These are phyloP conservation scores for Morone chrysops DNA, from an alignment of 2,113 vertebrate genomes.

Conservation along the genomic window DNA sequence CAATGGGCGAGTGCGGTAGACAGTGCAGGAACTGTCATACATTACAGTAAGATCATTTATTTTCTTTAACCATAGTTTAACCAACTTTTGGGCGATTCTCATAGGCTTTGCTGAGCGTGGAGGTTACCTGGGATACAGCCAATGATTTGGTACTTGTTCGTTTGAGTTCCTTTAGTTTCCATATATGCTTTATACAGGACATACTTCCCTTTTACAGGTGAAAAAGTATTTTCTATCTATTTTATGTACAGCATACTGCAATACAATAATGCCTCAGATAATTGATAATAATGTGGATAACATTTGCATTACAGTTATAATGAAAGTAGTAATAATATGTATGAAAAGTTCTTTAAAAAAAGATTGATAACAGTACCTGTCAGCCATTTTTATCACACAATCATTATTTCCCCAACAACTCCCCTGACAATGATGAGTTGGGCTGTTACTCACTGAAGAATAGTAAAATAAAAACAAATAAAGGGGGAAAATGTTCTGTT, in stretches of 20 bases:
- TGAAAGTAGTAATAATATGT: conserved; percentile 81
- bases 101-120: background rate
- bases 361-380: conserved; percentile 84
- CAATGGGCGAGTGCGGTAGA: background rate
- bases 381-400: conserved; percentile 76
- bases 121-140: conserved; percentile 39
- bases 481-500: conserved; percentile 9
- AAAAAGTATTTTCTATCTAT: conserved; percentile 78
- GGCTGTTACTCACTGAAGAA: conserved; percentile 44
- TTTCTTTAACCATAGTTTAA: background rate
- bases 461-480: conserved; percentile 51
- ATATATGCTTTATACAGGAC: conserved; percentile 75
- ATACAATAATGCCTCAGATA: conserved; percentile 79
- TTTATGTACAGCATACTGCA: conserved; percentile 83
- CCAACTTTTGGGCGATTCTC: background rate
- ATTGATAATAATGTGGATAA: conserved; percentile 79
- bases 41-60: background rate
- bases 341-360: conserved; percentile 79
- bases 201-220: conserved; percentile 81
- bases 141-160: conserved; percentile 63
- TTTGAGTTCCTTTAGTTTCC: conserved; percentile 72
- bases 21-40: background rate
- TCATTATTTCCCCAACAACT: conserved; percentile 57
- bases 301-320: conserved; percentile 81
- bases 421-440: conserved; percentile 28